Conservation (phyloP, 1,140 invertebrate species). For the Tetraneura akinire region DNA sequence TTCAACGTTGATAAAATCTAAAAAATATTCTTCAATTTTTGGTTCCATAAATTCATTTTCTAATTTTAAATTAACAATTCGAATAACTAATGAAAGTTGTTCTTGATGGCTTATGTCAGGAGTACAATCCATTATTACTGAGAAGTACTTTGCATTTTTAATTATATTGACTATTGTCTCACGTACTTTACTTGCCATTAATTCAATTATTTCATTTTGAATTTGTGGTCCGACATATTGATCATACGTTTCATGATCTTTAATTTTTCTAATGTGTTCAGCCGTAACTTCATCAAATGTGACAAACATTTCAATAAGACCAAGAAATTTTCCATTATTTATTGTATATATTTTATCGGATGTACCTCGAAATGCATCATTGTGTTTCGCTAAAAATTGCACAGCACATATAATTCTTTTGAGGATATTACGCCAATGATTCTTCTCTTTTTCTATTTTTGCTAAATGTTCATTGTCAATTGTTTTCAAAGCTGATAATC, state of each 20-base stretch:
- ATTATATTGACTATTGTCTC: neutral
- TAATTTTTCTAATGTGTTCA: neutral
- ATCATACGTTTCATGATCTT: neutral
- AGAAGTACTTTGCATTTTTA: neutral
- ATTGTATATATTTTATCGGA: neutral
- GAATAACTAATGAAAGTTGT: neutral
- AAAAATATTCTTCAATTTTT: neutral
- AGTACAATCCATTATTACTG: neutral
- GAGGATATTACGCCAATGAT: neutral
- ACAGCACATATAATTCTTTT: neutral
- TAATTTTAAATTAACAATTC: neutral
- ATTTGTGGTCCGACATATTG: slow-evolving; percentile 4
- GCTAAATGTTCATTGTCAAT: too few relatives aligned
- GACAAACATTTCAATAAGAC: neutral
- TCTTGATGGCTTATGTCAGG: neutral
- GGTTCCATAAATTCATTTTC: neutral
- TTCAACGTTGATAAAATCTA: neutral
- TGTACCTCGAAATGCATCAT: neutral
- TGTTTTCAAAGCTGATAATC: too few relatives aligned
- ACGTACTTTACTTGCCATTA: neutral
- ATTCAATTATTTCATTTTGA: slow-evolving; percentile 1
- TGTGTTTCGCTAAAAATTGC: slow-evolving; percentile 1
- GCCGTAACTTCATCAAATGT: neutral
- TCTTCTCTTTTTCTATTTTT: slow-evolving; percentile 10
- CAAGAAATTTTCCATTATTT: slow-evolving; percentile 1